Conservation (phyloP, 1,140 invertebrate species). For the Paraescarpia echinospica region DNA sequence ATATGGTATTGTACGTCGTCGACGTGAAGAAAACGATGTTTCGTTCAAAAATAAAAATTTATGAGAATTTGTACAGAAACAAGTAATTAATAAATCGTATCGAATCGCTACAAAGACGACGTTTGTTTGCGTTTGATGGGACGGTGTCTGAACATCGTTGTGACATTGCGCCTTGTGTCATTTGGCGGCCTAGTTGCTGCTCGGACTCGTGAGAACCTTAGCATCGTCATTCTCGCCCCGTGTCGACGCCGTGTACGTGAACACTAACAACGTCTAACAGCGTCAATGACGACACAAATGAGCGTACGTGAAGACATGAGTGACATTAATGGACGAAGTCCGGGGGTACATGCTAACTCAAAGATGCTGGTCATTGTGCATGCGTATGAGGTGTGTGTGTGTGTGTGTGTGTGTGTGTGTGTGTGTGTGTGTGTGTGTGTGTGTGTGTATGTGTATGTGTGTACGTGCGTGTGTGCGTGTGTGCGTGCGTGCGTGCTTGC, state of each 20-base stretch:
- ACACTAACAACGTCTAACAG: background rate
- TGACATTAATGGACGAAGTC: background rate
- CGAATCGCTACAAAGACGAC: background rate
- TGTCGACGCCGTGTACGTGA: background rate
- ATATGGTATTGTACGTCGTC: background rate
- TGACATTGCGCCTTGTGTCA: background rate
- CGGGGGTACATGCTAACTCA: background rate
- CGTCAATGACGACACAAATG: background rate
- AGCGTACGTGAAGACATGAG: background rate
- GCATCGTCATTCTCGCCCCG: background rate
- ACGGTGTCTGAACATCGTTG: background rate
- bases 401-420: background rate
- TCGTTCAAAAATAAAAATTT: background rate
- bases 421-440: no score
- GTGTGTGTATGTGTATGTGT: no score
- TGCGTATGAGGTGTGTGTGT: background rate
- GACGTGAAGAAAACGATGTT: background rate
- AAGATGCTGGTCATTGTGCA: no score
- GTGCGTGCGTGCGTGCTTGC: no score
- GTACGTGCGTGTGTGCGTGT: no score
- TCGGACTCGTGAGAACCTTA: background rate
- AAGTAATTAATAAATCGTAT: background rate
- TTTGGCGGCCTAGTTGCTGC: background rate
- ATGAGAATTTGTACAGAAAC: background rate
- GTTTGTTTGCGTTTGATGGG: background rate